Percentiles rank a stretch among this genome's conserved stretches.
phyloP scores from a whole-genome alignment of 2,113 vertebrate species.

The Ageneiosus marmoratus region DNA sequence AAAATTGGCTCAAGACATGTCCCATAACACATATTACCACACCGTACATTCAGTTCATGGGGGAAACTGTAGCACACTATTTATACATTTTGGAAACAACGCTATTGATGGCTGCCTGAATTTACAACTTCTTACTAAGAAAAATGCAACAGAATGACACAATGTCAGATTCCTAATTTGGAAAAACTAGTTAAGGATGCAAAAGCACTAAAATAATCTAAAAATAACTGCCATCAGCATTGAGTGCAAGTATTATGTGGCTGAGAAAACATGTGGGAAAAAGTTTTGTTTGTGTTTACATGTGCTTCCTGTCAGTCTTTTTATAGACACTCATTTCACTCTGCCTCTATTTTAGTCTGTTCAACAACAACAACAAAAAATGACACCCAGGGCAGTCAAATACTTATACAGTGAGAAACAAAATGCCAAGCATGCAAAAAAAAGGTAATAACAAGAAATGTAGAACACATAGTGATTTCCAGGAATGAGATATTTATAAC shows the following conservation, averaged over 20 bases:
- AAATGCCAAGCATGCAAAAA: not conserved
- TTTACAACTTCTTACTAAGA: not conserved
- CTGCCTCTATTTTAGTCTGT: not conserved
- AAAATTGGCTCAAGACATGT: not conserved
- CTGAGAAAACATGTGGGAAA: not conserved
- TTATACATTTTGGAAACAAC: not conserved
- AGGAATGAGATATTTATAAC: not conserved
- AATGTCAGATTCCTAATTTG: not conserved
- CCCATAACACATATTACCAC: not conserved
- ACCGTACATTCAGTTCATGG: not conserved
- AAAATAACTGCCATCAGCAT: not conserved
- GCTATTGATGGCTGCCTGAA: not conserved
- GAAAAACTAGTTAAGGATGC: not conserved
- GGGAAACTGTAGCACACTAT: not conserved
- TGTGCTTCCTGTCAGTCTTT: not conserved
- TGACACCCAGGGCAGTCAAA: not conserved
- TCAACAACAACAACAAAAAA: not conserved
- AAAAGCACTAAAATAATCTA: not conserved
- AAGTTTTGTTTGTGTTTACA: not conserved
- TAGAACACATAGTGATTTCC: not conserved
- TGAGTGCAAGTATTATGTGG: not conserved
- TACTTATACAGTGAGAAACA: not conserved
- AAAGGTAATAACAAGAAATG: not conserved
- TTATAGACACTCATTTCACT: not conserved
- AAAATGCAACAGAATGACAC: not conserved